Percentiles rank a stretch among this genome's conserved stretches.
Evolutionary conservation across 2,113 vertebrate genomes (phyloP).

Genomic region (Haemorhous mexicanus): DNA sequence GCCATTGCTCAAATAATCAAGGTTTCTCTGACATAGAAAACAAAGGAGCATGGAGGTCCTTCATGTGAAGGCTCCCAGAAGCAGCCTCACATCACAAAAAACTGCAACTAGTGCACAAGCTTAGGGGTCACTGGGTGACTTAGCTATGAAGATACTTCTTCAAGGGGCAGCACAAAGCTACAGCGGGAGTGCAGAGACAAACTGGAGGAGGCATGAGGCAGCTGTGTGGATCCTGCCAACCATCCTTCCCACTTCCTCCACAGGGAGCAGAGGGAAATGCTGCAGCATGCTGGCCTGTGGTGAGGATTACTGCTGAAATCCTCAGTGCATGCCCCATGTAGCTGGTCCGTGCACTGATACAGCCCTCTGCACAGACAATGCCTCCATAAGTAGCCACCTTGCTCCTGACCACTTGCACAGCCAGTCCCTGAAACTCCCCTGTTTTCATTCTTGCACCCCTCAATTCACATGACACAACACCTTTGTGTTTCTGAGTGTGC

Average conservation of each 20-base stretch:
- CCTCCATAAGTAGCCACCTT: background rate
- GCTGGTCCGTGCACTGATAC: background rate
- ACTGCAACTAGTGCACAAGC: background rate
- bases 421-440: background rate
- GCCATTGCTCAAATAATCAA: background rate
- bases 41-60: background rate
- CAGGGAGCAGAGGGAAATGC: background rate
- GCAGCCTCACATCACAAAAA: background rate
- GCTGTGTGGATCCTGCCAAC: background rate
- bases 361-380: background rate
- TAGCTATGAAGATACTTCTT: background rate
- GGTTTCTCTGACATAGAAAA: background rate
- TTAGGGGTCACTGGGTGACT: background rate
- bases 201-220: background rate
- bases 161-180: background rate
- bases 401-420: background rate
- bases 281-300: background rate
- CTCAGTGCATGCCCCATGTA: background rate
- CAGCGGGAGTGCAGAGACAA: background rate
- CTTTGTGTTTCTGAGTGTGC: background rate
- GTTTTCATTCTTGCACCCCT: background rate
- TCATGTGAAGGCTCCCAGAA: background rate
- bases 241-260: constrained; percentile 5
- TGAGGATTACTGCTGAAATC: background rate
- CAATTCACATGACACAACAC: background rate